Conservation (phyloP, 2,797 vertebrate genomes). For the Sparidentex hasta region DNA sequence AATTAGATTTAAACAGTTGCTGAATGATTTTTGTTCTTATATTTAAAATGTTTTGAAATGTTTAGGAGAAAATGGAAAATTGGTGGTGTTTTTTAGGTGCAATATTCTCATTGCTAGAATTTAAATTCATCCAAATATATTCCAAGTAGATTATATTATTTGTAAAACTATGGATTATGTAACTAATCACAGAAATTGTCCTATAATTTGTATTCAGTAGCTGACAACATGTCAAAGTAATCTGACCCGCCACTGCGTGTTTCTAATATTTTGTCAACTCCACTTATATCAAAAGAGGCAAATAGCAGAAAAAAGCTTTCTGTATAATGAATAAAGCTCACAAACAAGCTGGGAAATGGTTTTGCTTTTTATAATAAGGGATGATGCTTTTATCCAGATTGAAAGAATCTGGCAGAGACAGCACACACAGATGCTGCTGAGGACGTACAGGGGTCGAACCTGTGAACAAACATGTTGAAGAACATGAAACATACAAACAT, state of each 20-base stretch:
- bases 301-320: constrained; percentile 1
- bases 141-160: too few relatives aligned
- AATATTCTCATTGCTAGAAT: too few relatives aligned
- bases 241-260: neutral
- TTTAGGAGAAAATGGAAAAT: too few relatives aligned
- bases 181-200: too few relatives aligned
- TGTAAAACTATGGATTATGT: too few relatives aligned
- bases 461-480: neutral
- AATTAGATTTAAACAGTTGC: too few relatives aligned
- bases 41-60: too few relatives aligned
- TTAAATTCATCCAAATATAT: too few relatives aligned
- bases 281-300: neutral
- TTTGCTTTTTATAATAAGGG: constrained; percentile 9
- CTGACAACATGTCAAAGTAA: too few relatives aligned
- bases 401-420: constrained; percentile 9
- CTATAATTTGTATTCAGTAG: too few relatives aligned
- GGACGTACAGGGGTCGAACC: neutral
- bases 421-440: neutral
- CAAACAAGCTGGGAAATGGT: neutral
- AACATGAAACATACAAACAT: neutral
- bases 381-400: constrained; percentile 41
- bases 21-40: too few relatives aligned
- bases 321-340: constrained; percentile 2
- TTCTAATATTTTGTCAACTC: constrained; percentile 11
- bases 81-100: too few relatives aligned